A percentile compares a stretch with the other conserved stretches of the same genome.
phyloP scores from a whole-genome alignment of 1,140 invertebrate genomes.

The Plectus sambesii region DNA sequence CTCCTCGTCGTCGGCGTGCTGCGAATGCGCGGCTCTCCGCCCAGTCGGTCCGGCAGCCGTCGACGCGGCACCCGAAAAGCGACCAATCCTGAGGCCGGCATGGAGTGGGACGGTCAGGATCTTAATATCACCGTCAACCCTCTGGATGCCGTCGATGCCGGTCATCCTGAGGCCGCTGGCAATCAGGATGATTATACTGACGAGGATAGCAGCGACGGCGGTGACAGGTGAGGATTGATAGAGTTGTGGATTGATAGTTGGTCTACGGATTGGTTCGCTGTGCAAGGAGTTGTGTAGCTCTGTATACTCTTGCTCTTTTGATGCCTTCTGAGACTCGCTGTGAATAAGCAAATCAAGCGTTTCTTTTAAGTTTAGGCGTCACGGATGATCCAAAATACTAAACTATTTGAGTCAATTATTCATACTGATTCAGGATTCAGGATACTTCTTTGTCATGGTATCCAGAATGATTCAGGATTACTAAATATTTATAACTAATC shows the following conservation, averaged over 20 bases:
- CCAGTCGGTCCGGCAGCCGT: conserved; percentile 22
- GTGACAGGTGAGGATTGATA: conserved; percentile 32
- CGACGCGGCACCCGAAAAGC: conserved; percentile 30
- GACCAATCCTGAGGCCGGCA: conserved; percentile 26
- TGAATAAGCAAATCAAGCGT: too few species aligned
- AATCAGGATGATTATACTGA: conserved; percentile 15
- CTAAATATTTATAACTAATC: conserved; percentile 8
- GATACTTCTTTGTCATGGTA: too few species aligned
- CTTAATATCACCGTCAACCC: conserved; percentile 47
- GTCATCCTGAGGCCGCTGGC: conserved; percentile 3
- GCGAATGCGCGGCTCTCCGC: conserved; percentile 41
- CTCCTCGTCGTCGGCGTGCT: conserved; percentile 42
- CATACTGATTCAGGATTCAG: too few species aligned
- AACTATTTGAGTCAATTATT: too few species aligned
- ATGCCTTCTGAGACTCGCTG: too few species aligned
- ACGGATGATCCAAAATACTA: too few species aligned
- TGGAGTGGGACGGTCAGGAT: conserved; percentile 46
- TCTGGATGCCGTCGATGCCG: conserved; percentile 40
- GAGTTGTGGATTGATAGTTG: too few species aligned
- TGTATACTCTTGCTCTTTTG: too few species aligned
- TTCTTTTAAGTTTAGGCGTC: too few species aligned
- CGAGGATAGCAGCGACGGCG: conserved; percentile 35
- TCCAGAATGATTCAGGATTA: too few species aligned
- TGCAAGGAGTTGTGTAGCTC: too few species aligned
- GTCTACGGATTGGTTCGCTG: too few species aligned